Conservation (phyloP, 2,888 invertebrate species). For the Acanthosepion esculentum region DNA sequence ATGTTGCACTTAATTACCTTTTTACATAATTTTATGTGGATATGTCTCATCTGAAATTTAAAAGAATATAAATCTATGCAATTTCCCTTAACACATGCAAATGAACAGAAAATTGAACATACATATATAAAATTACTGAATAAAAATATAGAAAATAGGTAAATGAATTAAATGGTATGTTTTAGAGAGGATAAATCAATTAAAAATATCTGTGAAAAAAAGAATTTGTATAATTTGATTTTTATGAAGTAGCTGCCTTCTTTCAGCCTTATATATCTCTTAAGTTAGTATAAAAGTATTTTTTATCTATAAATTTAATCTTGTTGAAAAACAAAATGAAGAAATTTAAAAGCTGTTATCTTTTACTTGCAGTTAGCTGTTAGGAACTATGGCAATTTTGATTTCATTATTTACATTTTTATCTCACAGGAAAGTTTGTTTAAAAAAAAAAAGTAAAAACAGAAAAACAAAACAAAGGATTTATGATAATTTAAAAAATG, state of each 20-base stretch:
- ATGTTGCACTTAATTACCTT: neutral
- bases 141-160: neutral
- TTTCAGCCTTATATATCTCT: no score
- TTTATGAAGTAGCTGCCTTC: neutral
- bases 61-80: neutral
- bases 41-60: neutral
- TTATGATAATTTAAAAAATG: no score
- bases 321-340: no score
- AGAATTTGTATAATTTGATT: neutral
- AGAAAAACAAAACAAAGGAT: no score
- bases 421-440: no score
- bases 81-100: neutral
- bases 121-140: neutral
- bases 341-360: no score
- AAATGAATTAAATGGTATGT: neutral
- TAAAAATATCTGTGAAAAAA: neutral
- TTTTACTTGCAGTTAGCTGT: no score
- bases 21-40: neutral
- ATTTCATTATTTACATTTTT: no score
- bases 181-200: neutral
- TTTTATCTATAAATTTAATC: no score
- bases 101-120: neutral
- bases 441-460: no score
- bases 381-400: no score
- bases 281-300: no score